Evolutionary conservation across 2,888 invertebrate genomes (phyloP).

Genomic region (Nycteola revayana): DNA sequence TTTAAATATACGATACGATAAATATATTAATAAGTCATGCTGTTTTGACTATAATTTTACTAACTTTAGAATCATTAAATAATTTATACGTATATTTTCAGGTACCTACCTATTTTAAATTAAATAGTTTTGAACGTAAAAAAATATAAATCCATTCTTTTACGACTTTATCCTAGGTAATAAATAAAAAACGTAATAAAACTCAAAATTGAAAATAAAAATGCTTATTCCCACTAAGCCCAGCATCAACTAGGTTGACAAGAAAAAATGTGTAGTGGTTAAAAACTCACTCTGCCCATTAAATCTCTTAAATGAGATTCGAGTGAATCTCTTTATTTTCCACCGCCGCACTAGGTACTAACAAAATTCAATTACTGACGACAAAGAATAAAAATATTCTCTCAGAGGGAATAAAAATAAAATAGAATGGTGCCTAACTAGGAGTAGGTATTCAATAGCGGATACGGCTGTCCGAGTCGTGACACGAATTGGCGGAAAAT

Average conservation of each 20-base stretch:
- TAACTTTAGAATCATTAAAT: too few relatives aligned
- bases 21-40: too few relatives aligned
- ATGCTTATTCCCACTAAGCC: constrained; percentile 7
- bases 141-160: too few relatives aligned
- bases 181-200: constrained; percentile 1
- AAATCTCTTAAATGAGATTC: constrained; percentile 25
- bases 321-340: constrained; percentile 29
- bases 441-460: constrained; percentile 41
- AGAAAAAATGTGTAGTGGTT: constrained; percentile 10
- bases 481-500: constrained; percentile 44
- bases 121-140: too few relatives aligned
- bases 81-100: too few relatives aligned
- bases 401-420: constrained; percentile 48
- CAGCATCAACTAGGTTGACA: constrained; percentile 4
- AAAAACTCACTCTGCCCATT: constrained; percentile 15
- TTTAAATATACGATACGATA: too few relatives aligned
- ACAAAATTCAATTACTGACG: constrained; percentile 59
- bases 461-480: constrained; percentile 40
- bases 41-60: too few relatives aligned
- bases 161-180: too few relatives aligned
- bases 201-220: constrained; percentile 7
- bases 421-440: constrained; percentile 57
- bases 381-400: constrained; percentile 61
- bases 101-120: too few relatives aligned
- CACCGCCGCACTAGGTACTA: constrained; percentile 41